These are phyloP conservation scores for Venusia cambrica DNA, from an alignment of 2,888 invertebrate species.

Conservation along the genomic window DNA sequence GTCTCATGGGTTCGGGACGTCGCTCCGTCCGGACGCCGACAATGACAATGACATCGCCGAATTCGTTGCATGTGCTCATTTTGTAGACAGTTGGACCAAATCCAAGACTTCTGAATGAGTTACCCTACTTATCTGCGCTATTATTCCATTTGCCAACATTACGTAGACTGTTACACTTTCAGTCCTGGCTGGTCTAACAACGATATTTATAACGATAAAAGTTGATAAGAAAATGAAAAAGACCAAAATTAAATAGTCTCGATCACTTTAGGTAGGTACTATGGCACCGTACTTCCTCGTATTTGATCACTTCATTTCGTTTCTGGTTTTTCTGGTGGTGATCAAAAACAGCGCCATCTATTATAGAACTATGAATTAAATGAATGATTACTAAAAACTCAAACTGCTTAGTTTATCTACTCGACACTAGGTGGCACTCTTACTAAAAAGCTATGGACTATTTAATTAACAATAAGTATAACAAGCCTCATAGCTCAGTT, in stretches of 20 bases:
- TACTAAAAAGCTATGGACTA: background rate
- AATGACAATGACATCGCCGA: constrained; percentile 70
- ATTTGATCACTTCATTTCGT: too few species aligned
- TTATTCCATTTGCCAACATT: constrained; percentile 33
- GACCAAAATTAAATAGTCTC: too few species aligned
- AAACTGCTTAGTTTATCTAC: constrained; percentile 31
- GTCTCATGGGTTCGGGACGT: constrained; percentile 38
- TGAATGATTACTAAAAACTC: background rate
- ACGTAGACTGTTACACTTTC: constrained; percentile 7
- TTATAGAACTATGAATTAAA: background rate
- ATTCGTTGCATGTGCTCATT: constrained; percentile 47
- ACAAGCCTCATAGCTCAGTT: too few species aligned
- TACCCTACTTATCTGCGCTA: constrained; percentile 31
- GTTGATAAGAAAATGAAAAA: too few species aligned
- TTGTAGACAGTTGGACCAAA: constrained; percentile 46
- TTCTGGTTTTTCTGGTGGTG: too few species aligned
- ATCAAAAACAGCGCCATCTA: constrained; percentile 38
- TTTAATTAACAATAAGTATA: background rate
- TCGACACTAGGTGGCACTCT: constrained; percentile 55
- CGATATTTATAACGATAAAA: too few species aligned
- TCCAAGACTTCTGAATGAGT: constrained; percentile 52
- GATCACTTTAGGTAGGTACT: too few species aligned
- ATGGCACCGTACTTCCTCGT: too few species aligned
- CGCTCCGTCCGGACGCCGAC: constrained; percentile 49
- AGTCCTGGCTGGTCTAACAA: too few species aligned